Evolutionary conservation across 2,797 vertebrate species (phyloP), one percentile per base, ranked within the genome.

Genomic region (Melanotaenia nigrans): DNA sequence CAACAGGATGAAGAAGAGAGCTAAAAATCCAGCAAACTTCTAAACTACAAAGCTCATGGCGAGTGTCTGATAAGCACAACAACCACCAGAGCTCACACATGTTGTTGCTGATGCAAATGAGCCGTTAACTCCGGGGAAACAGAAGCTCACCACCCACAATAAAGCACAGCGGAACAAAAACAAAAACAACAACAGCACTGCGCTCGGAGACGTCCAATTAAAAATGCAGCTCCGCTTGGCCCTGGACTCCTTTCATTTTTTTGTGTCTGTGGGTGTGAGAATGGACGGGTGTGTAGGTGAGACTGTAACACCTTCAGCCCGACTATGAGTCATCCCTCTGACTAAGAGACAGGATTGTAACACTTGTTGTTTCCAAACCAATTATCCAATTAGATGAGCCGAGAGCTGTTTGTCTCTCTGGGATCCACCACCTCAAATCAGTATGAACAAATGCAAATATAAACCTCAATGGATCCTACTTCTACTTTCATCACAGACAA

Each of bases 21-120:
- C 35, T 36, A 36, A 9, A 11, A 36, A 2, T 36, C 35, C 35
- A 10, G 35, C 35, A 36, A 8, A 36, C 8, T 8, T 36, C 14
- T 12, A 40, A 40, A 5, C 12, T 3, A 4, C 2, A 40, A 40
- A 14, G 12, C 3, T 40, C 5, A 40, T 13, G 12, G 1, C 5
- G 38, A 40, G 20, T 16, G 0, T 0, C 18, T 12, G 36, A 38
- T 25, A 2, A 16, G 7, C 10, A 0, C 73, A 55, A 59, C 49
- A 59, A 77, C 36, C 59, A 77, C 51, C 63, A 51, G 66, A 77
- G 67, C 51, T 33, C 42, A 28, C 5, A 24, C 5, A 36, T 8
- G 13, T 33, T 60, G 62, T 18, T 72, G 28, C 62, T 20, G 73
- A 74, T 80, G 61, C 62, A 77, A 82, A 88, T 73, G 25, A 79